phyloP scores from a whole-genome alignment of 1,140 invertebrate genomes.

The Vanessa atalanta region DNA sequence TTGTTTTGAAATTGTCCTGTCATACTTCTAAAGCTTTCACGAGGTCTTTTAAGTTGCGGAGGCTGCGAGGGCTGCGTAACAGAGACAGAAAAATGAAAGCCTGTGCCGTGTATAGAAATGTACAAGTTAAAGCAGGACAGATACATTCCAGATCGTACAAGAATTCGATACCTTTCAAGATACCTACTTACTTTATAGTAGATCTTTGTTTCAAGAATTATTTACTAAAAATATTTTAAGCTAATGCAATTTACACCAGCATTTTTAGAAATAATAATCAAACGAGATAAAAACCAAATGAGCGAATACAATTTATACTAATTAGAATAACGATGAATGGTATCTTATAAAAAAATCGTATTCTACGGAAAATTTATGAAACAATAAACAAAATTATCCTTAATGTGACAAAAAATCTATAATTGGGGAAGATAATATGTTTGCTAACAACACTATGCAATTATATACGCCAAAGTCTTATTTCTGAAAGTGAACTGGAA shows the following conservation, averaged over 20 bases:
- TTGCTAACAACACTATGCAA: neutral
- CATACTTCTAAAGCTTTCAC: conserved; percentile 30
- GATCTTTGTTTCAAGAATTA: conserved; percentile 28
- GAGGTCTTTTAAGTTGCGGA: conserved; percentile 21
- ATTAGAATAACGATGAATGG: neutral
- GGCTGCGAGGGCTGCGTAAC: conserved; percentile 34
- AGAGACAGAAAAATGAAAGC: conserved; percentile 35
- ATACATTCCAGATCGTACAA: conserved; percentile 35
- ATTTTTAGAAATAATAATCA: no score
- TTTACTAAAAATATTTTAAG: neutral
- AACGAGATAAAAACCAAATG: neutral
- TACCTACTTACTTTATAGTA: conserved; percentile 19
- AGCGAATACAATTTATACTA: neutral
- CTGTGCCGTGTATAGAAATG: conserved; percentile 16
- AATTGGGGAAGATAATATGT: neutral
- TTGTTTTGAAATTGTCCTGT: conserved; percentile 22
- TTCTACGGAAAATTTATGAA: neutral
- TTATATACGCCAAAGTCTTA: conserved; percentile 33
- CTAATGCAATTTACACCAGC: neutral
- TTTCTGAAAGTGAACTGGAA: conserved; percentile 60
- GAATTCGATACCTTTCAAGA: conserved; percentile 25
- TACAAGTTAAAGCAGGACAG: conserved; percentile 40
- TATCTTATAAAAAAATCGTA: neutral
- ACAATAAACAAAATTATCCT: neutral
- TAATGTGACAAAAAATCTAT: neutral